Evolutionary conservation across 2,797 vertebrate genomes (phyloP).

Genomic region (Sarcophilus harrisii): DNA sequence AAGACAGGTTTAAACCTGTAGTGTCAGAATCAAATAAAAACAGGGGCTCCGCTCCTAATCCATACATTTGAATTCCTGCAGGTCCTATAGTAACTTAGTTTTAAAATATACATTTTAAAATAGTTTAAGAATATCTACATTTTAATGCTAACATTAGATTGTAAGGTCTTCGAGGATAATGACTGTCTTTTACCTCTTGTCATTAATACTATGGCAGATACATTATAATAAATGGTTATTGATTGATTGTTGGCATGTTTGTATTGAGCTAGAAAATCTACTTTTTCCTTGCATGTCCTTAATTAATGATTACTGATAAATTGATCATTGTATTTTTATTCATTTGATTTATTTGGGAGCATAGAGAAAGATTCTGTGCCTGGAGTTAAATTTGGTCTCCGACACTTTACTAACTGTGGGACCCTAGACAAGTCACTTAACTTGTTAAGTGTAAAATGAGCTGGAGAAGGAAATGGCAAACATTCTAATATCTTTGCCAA

Average conservation of each 20-base stretch:
- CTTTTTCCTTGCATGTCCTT: background rate
- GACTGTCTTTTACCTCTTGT: background rate
- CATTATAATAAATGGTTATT: background rate
- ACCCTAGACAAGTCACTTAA: background rate
- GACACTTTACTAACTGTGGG: background rate
- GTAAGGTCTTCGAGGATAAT: background rate
- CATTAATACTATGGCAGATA: background rate
- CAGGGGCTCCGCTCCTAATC: background rate
- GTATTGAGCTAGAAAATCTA: background rate
- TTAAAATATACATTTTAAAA: background rate
- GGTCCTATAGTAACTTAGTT: background rate
- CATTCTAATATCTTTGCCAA: background rate
- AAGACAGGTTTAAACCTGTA: background rate
- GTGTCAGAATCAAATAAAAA: background rate
- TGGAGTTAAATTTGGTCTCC: background rate
- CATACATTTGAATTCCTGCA: background rate
- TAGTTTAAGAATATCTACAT: background rate
- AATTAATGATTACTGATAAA: background rate
- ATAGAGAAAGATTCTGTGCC: background rate
- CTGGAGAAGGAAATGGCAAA: background rate
- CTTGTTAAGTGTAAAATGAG: background rate
- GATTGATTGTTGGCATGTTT: background rate
- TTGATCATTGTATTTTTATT: background rate
- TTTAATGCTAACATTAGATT: background rate
- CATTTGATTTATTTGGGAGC: background rate